phyloP scores from a whole-genome alignment of 2,797 vertebrate species.

The Muscicapa striata region DNA sequence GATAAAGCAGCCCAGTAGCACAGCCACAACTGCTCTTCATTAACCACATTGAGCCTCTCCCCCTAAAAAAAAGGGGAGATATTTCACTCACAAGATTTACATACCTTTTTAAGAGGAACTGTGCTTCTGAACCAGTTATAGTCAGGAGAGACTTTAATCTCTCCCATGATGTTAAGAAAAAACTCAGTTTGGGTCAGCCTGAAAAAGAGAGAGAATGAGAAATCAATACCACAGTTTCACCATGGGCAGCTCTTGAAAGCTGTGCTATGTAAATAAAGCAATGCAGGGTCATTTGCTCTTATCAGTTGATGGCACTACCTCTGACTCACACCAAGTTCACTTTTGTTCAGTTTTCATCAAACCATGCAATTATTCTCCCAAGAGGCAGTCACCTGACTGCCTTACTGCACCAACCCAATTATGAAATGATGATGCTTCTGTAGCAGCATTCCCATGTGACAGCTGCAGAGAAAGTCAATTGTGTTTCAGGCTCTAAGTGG shows the following conservation, averaged over 20 bases:
- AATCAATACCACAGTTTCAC: slow-evolving; percentile 7
- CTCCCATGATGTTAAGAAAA: slow-evolving; percentile 86
- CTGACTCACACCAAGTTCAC: not conserved
- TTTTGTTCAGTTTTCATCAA: slow-evolving; percentile 4
- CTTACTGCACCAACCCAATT: not conserved
- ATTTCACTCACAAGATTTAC: slow-evolving; percentile 27
- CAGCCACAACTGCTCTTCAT: not conserved
- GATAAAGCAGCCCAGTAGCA: not conserved
- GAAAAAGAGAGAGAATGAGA: slow-evolving; percentile 56
- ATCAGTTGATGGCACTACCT: not conserved
- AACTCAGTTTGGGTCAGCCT: slow-evolving; percentile 66
- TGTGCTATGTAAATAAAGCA: not conserved
- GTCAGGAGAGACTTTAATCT: slow-evolving; percentile 97
- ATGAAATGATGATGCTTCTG: not conserved
- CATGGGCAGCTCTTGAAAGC: not conserved
- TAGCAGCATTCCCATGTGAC: not conserved
- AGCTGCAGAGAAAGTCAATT: not conserved
- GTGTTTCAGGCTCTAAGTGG: not conserved
- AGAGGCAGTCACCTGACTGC: not conserved
- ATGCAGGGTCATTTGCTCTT: not conserved
- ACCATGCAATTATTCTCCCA: not conserved
- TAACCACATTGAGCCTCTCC: not conserved
- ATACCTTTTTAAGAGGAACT: slow-evolving; percentile 94
- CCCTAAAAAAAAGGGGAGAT: not conserved
- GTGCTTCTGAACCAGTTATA: slow-evolving; percentile 99